These are phyloP conservation scores for Oligia fasciuncula DNA, from an alignment of 2,888 invertebrate species.

Conservation along the genomic window DNA sequence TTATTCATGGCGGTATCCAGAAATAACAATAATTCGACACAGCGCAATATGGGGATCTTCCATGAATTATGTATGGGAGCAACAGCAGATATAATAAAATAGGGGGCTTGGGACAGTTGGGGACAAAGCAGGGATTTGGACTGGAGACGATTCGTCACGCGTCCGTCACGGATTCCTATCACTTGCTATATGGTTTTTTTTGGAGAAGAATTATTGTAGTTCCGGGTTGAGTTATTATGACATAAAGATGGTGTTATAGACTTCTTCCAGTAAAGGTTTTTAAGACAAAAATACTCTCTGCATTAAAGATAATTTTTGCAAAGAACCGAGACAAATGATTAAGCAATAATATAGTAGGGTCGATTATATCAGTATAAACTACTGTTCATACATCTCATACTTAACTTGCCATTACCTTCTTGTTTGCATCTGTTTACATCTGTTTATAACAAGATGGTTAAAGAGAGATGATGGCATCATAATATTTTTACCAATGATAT, in stretches of 20 bases:
- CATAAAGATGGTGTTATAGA: neutral
- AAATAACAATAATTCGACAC: slow-evolving; percentile 71
- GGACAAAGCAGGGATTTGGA: slow-evolving; percentile 77
- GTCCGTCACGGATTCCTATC: slow-evolving; percentile 43
- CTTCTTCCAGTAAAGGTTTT: neutral
- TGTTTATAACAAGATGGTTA: too few species aligned
- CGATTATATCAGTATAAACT: neutral
- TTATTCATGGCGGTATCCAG: slow-evolving; percentile 66
- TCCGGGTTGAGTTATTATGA: slow-evolving; percentile 5
- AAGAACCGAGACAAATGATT: neutral
- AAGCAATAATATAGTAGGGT: neutral
- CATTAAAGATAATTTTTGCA: neutral
- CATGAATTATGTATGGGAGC: slow-evolving; percentile 83
- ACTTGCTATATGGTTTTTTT: slow-evolving; percentile 38
- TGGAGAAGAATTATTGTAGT: slow-evolving; percentile 12
- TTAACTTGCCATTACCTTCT: too few species aligned
- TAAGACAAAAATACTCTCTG: neutral
- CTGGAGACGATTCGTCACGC: slow-evolving; percentile 84
- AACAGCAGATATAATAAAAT: slow-evolving; percentile 77
- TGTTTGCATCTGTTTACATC: neutral
- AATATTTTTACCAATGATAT: too few species aligned
- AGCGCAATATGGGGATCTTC: slow-evolving; percentile 67
- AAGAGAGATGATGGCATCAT: too few species aligned
- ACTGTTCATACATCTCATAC: neutral
- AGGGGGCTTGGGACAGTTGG: slow-evolving; percentile 59